Evolutionary conservation across 2,113 vertebrate genomes (phyloP).

Genomic region (Amazona vittata): DNA sequence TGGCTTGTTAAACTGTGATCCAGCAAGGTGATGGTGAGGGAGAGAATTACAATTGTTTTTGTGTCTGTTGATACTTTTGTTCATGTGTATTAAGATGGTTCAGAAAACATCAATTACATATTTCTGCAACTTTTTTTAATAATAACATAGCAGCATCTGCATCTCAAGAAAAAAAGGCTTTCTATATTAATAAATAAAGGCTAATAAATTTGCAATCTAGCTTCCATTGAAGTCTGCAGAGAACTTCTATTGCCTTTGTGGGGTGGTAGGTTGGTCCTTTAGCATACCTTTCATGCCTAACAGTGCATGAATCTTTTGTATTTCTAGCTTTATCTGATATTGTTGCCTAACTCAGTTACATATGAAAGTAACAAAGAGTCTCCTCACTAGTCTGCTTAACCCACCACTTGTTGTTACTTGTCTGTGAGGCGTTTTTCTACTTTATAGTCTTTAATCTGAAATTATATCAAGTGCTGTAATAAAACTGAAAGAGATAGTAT

Average conservation of each 20-base stretch:
- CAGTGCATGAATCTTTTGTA: conserved; percentile 62
- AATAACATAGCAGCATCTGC: not conserved
- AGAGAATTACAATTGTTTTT: not conserved
- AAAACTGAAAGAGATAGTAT: conserved; percentile 71
- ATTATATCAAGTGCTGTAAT: conserved; percentile 69
- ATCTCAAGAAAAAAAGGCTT: not conserved
- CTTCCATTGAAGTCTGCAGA: not conserved
- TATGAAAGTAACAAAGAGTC: not conserved
- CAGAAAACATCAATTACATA: not conserved
- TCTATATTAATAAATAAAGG: conserved; percentile 36
- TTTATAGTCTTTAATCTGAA: conserved; percentile 69
- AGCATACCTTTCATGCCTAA: conserved; percentile 60
- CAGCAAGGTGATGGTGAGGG: not conserved
- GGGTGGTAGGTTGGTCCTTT: conserved; percentile 25
- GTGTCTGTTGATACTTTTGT: not conserved
- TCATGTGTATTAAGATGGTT: not conserved
- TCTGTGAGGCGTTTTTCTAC: conserved; percentile 65
- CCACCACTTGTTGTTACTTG: conserved; percentile 57
- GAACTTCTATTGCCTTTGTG: conserved; percentile 33
- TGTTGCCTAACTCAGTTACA: conserved; percentile 50
- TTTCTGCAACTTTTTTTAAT: conserved; percentile 9
- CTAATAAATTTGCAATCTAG: conserved; percentile 30
- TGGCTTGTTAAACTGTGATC: conserved; percentile 31
- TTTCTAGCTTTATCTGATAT: conserved; percentile 60
- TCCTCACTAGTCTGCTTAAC: not conserved